phyloP scores from a whole-genome alignment of 2,888 invertebrate species.

The Xestia sexstrigata region DNA sequence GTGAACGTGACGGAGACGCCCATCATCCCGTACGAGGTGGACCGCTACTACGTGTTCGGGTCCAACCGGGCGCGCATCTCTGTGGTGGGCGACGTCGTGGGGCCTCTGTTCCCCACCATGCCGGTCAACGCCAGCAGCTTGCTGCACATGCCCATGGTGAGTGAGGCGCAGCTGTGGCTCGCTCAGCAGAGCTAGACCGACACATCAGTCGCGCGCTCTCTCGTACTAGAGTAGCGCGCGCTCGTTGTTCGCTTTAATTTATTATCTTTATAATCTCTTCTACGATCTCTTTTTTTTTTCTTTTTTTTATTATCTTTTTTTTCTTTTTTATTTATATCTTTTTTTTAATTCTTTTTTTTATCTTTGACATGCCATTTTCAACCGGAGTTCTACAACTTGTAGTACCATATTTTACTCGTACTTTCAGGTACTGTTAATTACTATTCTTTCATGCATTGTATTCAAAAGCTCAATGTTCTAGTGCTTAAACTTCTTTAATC shows the following conservation, averaged over 20 bases:
- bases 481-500: background rate
- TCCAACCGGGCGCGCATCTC: slow-evolving; percentile 96
- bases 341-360: too few species aligned
- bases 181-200: too few species aligned
- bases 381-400: background rate
- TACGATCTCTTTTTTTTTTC: too few species aligned
- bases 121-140: slow-evolving; percentile 96
- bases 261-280: too few species aligned
- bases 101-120: slow-evolving; percentile 98
- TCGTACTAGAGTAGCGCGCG: too few species aligned
- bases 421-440: background rate
- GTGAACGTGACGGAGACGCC: slow-evolving; percentile 98
- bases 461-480: background rate
- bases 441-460: background rate
- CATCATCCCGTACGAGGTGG: slow-evolving; percentile 96
- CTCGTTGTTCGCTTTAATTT: too few species aligned
- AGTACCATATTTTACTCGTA: background rate
- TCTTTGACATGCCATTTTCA: background rate
- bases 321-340: too few species aligned
- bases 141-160: slow-evolving; percentile 93
- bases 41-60: slow-evolving; percentile 97
- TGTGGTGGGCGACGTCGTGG: slow-evolving; percentile 97
- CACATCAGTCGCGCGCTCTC: too few species aligned
- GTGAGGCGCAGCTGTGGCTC: background rate
- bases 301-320: too few species aligned